A percentile compares a stretch with the other conserved stretches of the same genome.
Evolutionary conservation across 2,888 invertebrate genomes (phyloP).

Genomic region (Epinotia nisella): DNA sequence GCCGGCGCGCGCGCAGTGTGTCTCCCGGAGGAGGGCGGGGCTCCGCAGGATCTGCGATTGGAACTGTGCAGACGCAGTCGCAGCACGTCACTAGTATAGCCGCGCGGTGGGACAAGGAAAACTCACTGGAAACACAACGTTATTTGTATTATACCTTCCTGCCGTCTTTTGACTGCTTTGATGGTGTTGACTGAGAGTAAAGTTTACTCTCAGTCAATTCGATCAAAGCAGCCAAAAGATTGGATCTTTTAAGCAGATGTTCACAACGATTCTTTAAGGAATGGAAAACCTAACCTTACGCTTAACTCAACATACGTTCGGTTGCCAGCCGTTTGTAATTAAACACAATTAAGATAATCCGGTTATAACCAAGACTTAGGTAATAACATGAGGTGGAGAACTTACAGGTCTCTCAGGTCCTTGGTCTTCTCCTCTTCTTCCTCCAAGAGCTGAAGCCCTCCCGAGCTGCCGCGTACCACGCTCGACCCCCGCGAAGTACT

Average conservation of each 20-base stretch:
- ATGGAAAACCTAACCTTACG: too few species aligned
- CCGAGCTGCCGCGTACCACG: conserved; percentile 66
- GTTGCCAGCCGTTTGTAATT: too few species aligned
- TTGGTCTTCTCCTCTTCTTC: conserved; percentile 48
- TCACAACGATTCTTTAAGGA: too few species aligned
- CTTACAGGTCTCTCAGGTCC: conserved; percentile 36
- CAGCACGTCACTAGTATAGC: conserved; percentile 83
- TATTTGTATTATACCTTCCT: too few species aligned
- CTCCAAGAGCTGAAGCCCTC: conserved; percentile 64
- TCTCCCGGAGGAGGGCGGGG: conserved; percentile 62
- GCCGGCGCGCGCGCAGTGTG: conserved; percentile 66
- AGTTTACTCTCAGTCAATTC: too few species aligned
- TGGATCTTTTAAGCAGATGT: too few species aligned
- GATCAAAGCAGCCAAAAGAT: not conserved
- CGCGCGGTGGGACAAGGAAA: conserved; percentile 62
- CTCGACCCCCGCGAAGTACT: conserved; percentile 64
- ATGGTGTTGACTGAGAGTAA: too few species aligned
- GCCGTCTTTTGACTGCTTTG: too few species aligned
- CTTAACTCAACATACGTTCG: too few species aligned
- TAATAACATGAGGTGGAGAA: not conserved
- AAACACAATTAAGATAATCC: too few species aligned
- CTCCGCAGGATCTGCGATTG: conserved; percentile 51
- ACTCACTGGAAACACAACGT: conserved; percentile 56
- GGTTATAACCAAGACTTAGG: too few species aligned
- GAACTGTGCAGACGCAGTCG: conserved; percentile 78